Base-by-base conservation (phyloP, 1,140 invertebrate species). In the Cryptotermes secundus region DNA sequence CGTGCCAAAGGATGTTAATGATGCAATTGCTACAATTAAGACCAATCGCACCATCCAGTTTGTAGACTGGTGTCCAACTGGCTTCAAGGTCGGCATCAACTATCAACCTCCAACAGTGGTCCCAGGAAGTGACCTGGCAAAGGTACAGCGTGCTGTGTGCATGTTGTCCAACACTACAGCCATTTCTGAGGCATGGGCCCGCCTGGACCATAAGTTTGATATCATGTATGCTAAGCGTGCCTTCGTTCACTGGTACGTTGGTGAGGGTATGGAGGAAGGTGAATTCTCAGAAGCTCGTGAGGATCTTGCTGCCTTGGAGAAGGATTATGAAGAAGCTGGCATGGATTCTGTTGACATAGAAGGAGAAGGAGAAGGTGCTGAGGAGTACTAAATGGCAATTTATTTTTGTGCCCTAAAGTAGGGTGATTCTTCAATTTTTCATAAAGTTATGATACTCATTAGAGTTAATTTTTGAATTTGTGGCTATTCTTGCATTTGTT, bases 41-140 rank as follows among this genome's bases (percentile, higher is more conserved):
- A 95, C 95, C 86, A 96, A 96, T 90, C 92, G 94, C 83, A 94
- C 94, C 86, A 96, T 97, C 87, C 95, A 96, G 90, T 97, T 97
- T 89, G 96, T 97, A 34, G 96, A 97, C 90, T 96, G 96, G 96
- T 97, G 96, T 90, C 96, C 96, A 80, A 97, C 96, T 87, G 96
- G 96, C 86, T 96, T 96, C 92, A 96, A 96, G 38, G 85, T 95
- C n/a, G 94, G 94, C 86, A 95, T 95, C 89, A 95, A 95, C 90
- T 95, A 95, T 90, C 94, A 95, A 89, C 94, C 94, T 79, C 95
- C 95, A 22, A 96, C 95, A 86, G 95, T 95, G 38, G 95, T 97
- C 82, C 95, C 96, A 72, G 95, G 95, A 31, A 95, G 96, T 80
- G 96, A 96, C 90, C 89, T 96, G 88, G 94, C 91, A 87, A 95